A percentile compares a stretch with the other conserved stretches of the same genome.
Conservation (phyloP, 2,888 invertebrate genomes). For the Netelia inedita region DNA sequence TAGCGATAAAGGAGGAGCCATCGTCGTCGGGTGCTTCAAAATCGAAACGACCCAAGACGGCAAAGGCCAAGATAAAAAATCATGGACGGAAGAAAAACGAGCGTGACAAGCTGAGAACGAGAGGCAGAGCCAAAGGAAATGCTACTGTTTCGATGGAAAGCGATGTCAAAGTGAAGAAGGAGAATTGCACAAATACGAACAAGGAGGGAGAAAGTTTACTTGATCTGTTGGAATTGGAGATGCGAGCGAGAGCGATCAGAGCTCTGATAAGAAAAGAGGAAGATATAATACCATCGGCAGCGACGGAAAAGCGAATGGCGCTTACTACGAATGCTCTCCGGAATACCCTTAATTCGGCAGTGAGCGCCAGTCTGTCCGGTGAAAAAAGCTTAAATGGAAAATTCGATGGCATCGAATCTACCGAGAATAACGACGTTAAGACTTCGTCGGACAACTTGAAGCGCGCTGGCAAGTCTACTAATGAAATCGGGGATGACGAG, state of each 20-base stretch:
- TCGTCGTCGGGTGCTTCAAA: slow-evolving; percentile 69
- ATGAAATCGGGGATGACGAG: slow-evolving; percentile 78
- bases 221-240: slow-evolving; percentile 87
- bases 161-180: slow-evolving; percentile 76
- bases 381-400: slow-evolving; percentile 55
- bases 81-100: slow-evolving; percentile 70
- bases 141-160: slow-evolving; percentile 62
- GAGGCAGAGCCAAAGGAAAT: slow-evolving; percentile 70
- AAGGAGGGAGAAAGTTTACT: slow-evolving; percentile 85
- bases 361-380: slow-evolving; percentile 60
- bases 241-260: slow-evolving; percentile 87
- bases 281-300: slow-evolving; percentile 76
- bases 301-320: slow-evolving; percentile 53
- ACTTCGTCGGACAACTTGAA: slow-evolving; percentile 53
- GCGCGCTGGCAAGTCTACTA: slow-evolving; percentile 62
- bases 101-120: slow-evolving; percentile 61
- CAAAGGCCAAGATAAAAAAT: slow-evolving; percentile 73
- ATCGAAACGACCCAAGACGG: slow-evolving; percentile 52
- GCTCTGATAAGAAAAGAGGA: slow-evolving; percentile 85
- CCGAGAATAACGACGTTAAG: slow-evolving; percentile 3
- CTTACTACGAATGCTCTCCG: slow-evolving; percentile 56
- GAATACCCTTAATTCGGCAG: slow-evolving; percentile 58
- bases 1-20: slow-evolving; percentile 75
- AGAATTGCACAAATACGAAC: slow-evolving; percentile 75
- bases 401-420: slow-evolving; percentile 25